phyloP scores from a whole-genome alignment of 1,140 invertebrate genomes.

The Nephotettix cincticeps region DNA sequence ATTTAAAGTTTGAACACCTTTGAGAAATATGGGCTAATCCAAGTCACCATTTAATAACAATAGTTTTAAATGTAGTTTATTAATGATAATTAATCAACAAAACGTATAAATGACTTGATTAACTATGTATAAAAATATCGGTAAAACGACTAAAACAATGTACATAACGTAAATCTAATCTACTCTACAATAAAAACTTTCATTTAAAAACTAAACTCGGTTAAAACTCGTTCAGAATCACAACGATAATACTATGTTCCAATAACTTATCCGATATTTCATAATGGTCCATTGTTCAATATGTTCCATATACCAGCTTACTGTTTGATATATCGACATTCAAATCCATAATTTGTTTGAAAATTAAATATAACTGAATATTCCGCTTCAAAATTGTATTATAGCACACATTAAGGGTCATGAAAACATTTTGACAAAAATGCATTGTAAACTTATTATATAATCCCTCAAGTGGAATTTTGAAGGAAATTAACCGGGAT shows the following conservation, averaged over 20 bases:
- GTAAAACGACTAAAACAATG: slow-evolving; percentile 8
- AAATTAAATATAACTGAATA: no score
- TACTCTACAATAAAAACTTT: neutral
- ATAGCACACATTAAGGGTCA: no score
- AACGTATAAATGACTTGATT: neutral
- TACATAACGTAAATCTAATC: slow-evolving; percentile 13
- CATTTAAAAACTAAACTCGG: neutral
- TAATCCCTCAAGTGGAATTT: neutral
- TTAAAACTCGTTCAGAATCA: neutral
- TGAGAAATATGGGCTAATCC: neutral
- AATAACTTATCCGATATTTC: neutral
- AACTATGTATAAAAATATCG: slow-evolving; percentile 11
- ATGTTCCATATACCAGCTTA: neutral
- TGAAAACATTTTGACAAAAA: neutral
- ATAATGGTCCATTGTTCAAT: neutral
- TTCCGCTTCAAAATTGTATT: no score
- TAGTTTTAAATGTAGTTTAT: neutral
- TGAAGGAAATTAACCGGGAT: neutral
- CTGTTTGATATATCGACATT: neutral
- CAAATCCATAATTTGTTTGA: neutral
- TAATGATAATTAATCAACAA: slow-evolving; percentile 1
- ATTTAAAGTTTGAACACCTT: neutral
- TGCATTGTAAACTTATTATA: neutral
- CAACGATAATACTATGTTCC: slow-evolving; percentile 6
- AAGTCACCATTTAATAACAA: neutral